Percentiles rank a stretch among this genome's conserved stretches.
Evolutionary conservation across 1,140 invertebrate species (phyloP).

Genomic region (Aphaenogaster floridana): DNA sequence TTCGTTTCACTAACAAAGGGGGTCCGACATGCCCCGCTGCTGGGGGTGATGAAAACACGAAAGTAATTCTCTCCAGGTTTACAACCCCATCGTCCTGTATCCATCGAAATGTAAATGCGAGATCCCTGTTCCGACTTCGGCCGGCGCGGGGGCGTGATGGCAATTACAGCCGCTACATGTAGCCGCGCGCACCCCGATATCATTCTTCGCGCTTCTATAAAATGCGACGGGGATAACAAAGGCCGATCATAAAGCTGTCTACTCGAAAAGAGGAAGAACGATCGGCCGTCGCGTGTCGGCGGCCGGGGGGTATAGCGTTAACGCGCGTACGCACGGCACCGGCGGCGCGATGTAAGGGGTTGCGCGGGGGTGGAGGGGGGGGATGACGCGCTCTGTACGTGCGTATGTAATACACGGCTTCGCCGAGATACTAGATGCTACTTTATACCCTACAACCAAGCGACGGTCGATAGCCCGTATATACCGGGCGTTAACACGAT

Average conservation of each 20-base stretch:
- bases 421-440: conserved; percentile 68
- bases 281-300: background rate
- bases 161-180: conserved; percentile 40
- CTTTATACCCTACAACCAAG: conserved; percentile 69
- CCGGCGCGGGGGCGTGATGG: background rate
- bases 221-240: conserved; percentile 69
- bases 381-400: background rate
- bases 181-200: background rate
- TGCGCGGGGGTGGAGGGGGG: no score
- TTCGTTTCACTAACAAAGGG: conserved; percentile 24
- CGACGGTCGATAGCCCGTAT: conserved; percentile 72
- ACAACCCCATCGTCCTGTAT: background rate
- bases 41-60: background rate
- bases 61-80: conserved; percentile 42
- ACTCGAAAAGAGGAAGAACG: conserved; percentile 62
- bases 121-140: conserved; percentile 22
- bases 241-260: conserved; percentile 70
- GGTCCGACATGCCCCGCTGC: background rate
- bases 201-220: conserved; percentile 49
- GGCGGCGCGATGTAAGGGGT: background rate
- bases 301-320: background rate
- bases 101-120: conserved; percentile 46
- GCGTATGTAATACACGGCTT: conserved; percentile 66
- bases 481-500: conserved; percentile 74
- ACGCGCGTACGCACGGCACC: background rate